Evolutionary conservation across 2,888 invertebrate genomes (phyloP).

Genomic region (Agrypnus murinus): DNA sequence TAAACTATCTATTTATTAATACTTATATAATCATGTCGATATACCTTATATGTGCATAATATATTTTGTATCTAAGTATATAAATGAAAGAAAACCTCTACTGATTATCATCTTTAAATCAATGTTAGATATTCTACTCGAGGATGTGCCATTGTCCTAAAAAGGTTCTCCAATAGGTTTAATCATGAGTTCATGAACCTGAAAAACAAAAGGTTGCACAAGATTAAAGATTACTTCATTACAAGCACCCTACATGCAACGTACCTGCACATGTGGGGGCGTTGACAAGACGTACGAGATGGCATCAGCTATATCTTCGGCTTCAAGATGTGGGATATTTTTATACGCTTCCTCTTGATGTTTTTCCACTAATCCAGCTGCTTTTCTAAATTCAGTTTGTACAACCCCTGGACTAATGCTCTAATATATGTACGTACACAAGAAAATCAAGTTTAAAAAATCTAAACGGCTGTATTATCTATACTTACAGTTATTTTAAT

Average conservation of each 20-base stretch:
- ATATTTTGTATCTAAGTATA: no score
- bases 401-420: slow-evolving; percentile 12
- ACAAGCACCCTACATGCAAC: neutral
- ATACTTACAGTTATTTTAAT: slow-evolving; percentile 58
- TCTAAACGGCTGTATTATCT: neutral
- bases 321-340: neutral
- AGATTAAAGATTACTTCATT: no score
- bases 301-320: slow-evolving; percentile 12
- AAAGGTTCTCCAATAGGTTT: neutral
- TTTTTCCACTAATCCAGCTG: slow-evolving; percentile 1
- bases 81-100: no score
- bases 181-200: slow-evolving; percentile 2
- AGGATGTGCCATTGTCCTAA: no score
- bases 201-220: neutral
- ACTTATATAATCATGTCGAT: no score
- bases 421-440: neutral
- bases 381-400: slow-evolving; percentile 7
- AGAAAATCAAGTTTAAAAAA: neutral
- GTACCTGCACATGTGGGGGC: slow-evolving; percentile 15
- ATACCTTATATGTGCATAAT: no score
- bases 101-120: no score
- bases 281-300: slow-evolving; percentile 3
- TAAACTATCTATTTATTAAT: no score
- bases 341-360: neutral
- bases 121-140: no score